Percentiles rank a stretch among this genome's conserved stretches.
phyloP scores from a whole-genome alignment of 2,888 invertebrate species.

The Mesodorylaimus sp. region DNA sequence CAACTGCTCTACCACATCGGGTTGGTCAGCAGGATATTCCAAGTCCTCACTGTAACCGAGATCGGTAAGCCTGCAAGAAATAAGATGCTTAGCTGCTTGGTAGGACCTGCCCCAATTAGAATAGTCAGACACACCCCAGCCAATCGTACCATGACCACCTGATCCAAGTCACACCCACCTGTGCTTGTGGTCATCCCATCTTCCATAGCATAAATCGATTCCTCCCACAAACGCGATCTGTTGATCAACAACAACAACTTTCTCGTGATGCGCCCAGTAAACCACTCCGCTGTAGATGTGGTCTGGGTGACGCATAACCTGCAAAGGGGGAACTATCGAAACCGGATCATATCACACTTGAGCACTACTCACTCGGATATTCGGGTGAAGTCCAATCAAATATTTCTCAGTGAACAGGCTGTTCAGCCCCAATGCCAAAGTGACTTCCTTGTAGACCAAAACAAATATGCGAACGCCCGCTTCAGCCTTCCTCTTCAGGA shows the following conservation, averaged over 20 bases:
- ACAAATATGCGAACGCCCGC: conserved; percentile 62
- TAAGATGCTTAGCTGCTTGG: too few species aligned
- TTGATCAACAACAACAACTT: conserved; percentile 80
- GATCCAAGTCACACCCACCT: conserved; percentile 37
- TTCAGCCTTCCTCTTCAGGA: conserved; percentile 31
- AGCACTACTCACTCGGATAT: conserved; percentile 27
- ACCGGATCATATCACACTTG: background rate
- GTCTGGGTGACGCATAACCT: conserved; percentile 89
- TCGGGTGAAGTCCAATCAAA: conserved; percentile 42
- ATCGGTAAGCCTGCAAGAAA: too few species aligned
- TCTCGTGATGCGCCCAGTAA: conserved; percentile 93
- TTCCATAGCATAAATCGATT: conserved; percentile 78
- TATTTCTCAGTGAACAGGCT: conserved; percentile 79
- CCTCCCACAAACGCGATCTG: conserved; percentile 76
- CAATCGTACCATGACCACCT: too few species aligned
- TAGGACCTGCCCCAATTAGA: too few species aligned
- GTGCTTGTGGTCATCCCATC: conserved; percentile 79
- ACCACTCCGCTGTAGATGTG: conserved; percentile 42
- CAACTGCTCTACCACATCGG: too few species aligned
- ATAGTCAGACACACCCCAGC: too few species aligned
- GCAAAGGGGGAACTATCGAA: conserved; percentile 11
- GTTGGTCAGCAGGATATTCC: too few species aligned
- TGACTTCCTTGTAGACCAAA: conserved; percentile 80
- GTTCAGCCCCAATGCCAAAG: conserved; percentile 77
- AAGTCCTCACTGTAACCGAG: too few species aligned